A percentile compares a stretch with the other conserved stretches of the same genome.
These are phyloP conservation scores for Poecilia wingei DNA, from an alignment of 2,797 vertebrate genomes.

Conservation along the genomic window DNA sequence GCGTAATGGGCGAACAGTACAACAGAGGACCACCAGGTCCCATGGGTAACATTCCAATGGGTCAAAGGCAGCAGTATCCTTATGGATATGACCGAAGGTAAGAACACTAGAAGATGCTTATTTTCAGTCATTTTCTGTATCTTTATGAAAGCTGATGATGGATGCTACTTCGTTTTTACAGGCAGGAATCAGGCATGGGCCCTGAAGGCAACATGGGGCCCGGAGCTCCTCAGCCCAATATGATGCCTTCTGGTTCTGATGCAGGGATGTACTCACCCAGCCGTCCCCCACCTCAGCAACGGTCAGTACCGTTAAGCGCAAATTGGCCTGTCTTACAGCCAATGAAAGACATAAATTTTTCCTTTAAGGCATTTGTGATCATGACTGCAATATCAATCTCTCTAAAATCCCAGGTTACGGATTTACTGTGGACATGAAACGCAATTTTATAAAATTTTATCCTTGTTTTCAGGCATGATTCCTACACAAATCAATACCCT, in stretches of 20 bases:
- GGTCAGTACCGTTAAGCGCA: slow-evolving; percentile 59
- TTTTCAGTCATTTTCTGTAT: too few relatives aligned
- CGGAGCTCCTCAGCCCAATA: slow-evolving; percentile 89
- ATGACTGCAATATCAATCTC: background rate
- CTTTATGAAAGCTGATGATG: background rate
- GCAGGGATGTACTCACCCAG: slow-evolving; percentile 98
- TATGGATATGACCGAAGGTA: slow-evolving; percentile 97
- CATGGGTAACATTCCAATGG: slow-evolving; percentile 91
- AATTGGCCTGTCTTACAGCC: background rate
- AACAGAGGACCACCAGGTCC: slow-evolving; percentile 88
- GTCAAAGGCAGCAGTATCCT: slow-evolving; percentile 93
- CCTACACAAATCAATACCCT: slow-evolving; percentile 96
- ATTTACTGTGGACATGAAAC: slow-evolving; percentile 1
- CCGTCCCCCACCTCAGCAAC: slow-evolving; percentile 90
- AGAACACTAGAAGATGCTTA: background rate
- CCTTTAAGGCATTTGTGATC: background rate
- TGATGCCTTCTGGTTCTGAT: slow-evolving; percentile 93
- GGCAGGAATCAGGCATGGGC: slow-evolving; percentile 90
- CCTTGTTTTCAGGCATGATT: slow-evolving; percentile 88
- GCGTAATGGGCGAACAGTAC: slow-evolving; percentile 93
- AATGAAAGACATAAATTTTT: background rate
- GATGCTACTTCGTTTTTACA: slow-evolving; percentile 57
- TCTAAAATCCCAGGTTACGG: background rate
- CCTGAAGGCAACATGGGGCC: slow-evolving; percentile 90
- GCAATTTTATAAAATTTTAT: slow-evolving; percentile 28